Percentiles rank a stretch among this genome's conserved stretches.
Evolutionary conservation across 2,888 invertebrate genomes (phyloP).

Genomic region (Acanthoscelides obtectus): DNA sequence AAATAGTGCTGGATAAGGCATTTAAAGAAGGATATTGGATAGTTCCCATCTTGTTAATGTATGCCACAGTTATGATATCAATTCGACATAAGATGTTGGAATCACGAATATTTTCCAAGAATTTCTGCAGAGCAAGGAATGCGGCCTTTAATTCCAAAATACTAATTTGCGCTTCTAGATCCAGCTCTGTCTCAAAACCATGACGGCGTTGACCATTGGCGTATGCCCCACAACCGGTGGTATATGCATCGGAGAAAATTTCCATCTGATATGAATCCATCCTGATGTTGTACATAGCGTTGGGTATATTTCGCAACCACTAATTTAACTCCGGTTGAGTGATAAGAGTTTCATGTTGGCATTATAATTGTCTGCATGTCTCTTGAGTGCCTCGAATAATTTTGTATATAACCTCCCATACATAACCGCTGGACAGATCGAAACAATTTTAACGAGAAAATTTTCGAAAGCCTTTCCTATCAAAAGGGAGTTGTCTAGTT

Average conservation of each 20-base stretch:
- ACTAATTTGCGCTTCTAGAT: conserved; percentile 17
- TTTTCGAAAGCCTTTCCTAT: too few relatives aligned
- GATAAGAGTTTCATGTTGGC: neutral
- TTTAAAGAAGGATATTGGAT: neutral
- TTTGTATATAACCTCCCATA: too few relatives aligned
- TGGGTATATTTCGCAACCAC: neutral
- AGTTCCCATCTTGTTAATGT: conserved; percentile 9
- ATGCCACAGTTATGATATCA: conserved; percentile 15
- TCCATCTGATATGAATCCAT: conserved; percentile 9
- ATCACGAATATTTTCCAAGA: conserved; percentile 9
- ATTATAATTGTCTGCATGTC: neutral
- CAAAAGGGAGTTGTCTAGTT: too few relatives aligned
- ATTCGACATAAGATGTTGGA: conserved; percentile 15
- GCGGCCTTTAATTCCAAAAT: conserved; percentile 21
- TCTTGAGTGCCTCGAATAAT: too few relatives aligned
- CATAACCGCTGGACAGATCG: too few relatives aligned
- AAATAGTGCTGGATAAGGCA: neutral
- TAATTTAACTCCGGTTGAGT: neutral
- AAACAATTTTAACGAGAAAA: too few relatives aligned
- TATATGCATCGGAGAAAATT: conserved; percentile 19
- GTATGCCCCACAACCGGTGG: conserved; percentile 17
- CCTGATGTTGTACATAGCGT: too few relatives aligned
- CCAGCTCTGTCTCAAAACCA: conserved; percentile 14
- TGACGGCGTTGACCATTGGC: conserved; percentile 8
- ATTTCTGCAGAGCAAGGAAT: conserved; percentile 15